A percentile compares a stretch with the other conserved stretches of the same genome.
These are phyloP conservation scores for Epizoanthus ramosus DNA, from an alignment of 92 coral and sea anemone genomes.

Conservation along the genomic window DNA sequence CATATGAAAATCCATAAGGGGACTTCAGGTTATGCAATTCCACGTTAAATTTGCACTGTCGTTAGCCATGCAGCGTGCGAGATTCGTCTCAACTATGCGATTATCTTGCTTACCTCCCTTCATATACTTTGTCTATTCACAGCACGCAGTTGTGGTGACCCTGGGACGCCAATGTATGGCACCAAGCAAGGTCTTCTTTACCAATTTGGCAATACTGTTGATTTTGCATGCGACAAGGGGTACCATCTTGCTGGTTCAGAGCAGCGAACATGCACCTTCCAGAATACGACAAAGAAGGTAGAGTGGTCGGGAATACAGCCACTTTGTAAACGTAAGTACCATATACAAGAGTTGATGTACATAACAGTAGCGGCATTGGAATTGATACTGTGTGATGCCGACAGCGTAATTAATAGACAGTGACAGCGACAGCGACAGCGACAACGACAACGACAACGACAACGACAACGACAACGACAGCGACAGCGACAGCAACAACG, in stretches of 20 bases:
- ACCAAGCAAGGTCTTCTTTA: conserved; percentile 56
- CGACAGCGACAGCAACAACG: too few relatives aligned
- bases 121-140: neutral
- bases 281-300: conserved; percentile 44
- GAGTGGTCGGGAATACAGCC: conserved; percentile 61
- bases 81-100: too few relatives aligned
- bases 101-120: neutral
- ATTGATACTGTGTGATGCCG: too few relatives aligned
- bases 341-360: neutral
- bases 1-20: too few relatives aligned
- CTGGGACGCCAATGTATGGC: conserved; percentile 68
- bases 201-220: conserved; percentile 50
- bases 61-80: too few relatives aligned
- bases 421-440: too few relatives aligned
- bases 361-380: too few relatives aligned
- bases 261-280: conserved; percentile 52
- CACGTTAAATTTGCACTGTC: too few relatives aligned
- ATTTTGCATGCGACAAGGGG: conserved; percentile 57
- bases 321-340: conserved; percentile 64
- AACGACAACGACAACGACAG: too few relatives aligned
- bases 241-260: conserved; percentile 54
- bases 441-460: too few relatives aligned
- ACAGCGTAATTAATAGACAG: too few relatives aligned
- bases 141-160: conserved; percentile 75
- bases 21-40: too few relatives aligned